Evolutionary conservation across 2,888 invertebrate species (phyloP), one percentile per base, ranked within the genome.

Genomic region (Phortica okadai): DNA sequence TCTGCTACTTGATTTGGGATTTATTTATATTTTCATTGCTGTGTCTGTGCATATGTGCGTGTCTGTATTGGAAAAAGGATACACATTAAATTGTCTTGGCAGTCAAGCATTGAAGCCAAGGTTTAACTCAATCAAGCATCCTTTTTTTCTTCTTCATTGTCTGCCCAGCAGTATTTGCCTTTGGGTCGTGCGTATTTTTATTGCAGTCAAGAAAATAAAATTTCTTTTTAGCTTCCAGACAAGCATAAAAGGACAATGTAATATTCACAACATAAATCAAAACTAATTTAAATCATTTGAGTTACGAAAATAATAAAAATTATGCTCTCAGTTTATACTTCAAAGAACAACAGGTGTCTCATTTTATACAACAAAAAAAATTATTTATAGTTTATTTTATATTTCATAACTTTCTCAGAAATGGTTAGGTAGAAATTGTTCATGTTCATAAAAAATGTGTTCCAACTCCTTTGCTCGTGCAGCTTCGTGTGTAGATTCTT

Each of bases 1-100:
- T 73, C 25, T 41, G 16, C 67, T 76, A 75, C 76, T 79, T 82
- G 77, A 79, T 79, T 81, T 76, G 86, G 75, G 74, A 86, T 84
- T 84, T 87, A 88, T 84, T 86, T 86, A 54, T 66, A 66, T 66
- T 41, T 66, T 33, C 33, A 2, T 14, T 64, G 0, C 14, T 25
- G 41, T 25, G 25, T 33, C 8, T 64, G n/a, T n/a, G 59, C n/a
- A n/a, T 59, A 21, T 59, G 21, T 59, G 7, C 14, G n/a, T 59
- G 59, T n/a, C 10, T 59, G 59, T 59, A 8, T 59, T 10, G 8
- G 62, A 64, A 64, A 69, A 69, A 69, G 69, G 69, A 44, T 69
- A 45, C 44, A 10, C 41, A 42, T 6, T 42, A 42, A 67, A 67
- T 14, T n/a, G 14, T 69, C 69, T 45, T n/a, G 8, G 45, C 10